A percentile compares a stretch with the other conserved stretches of the same genome.
These are phyloP conservation scores for Samia ricini DNA, from an alignment of 1,140 invertebrate genomes.

Conservation along the genomic window DNA sequence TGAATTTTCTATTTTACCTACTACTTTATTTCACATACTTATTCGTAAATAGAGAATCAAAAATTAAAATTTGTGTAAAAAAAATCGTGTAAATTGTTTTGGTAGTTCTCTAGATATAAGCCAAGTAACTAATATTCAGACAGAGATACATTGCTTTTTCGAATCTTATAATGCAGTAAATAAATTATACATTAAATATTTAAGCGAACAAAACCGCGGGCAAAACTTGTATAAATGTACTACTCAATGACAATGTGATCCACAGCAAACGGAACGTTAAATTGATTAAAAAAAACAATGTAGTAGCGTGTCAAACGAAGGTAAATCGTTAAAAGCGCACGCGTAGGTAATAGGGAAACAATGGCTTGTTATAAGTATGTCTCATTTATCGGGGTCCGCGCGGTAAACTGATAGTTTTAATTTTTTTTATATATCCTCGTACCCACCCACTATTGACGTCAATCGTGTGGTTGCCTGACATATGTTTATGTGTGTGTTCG, in stretches of 20 bases:
- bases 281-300: conserved; percentile 24
- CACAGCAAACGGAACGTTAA: not conserved
- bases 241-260: not conserved
- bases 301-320: conserved; percentile 17
- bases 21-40: too few relatives aligned
- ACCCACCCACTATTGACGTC: conserved; percentile 36
- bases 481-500: conserved; percentile 30
- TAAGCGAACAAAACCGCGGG: too few relatives aligned
- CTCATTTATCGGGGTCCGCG: conserved; percentile 26
- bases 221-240: too few relatives aligned
- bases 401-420: conserved; percentile 46
- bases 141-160: too few relatives aligned
- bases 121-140: too few relatives aligned
- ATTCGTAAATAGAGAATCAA: too few relatives aligned
- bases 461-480: conserved; percentile 51
- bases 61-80: too few relatives aligned
- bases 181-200: too few relatives aligned
- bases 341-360: conserved; percentile 36
- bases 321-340: conserved; percentile 19
- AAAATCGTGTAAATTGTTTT: too few relatives aligned
- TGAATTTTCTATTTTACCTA: too few relatives aligned
- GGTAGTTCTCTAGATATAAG: too few relatives aligned
- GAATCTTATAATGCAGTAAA: too few relatives aligned
- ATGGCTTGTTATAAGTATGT: conserved; percentile 53
- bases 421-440: conserved; percentile 28